These are phyloP conservation scores for Percina caprodes DNA, from an alignment of 2,113 vertebrate species.

Conservation along the genomic window DNA sequence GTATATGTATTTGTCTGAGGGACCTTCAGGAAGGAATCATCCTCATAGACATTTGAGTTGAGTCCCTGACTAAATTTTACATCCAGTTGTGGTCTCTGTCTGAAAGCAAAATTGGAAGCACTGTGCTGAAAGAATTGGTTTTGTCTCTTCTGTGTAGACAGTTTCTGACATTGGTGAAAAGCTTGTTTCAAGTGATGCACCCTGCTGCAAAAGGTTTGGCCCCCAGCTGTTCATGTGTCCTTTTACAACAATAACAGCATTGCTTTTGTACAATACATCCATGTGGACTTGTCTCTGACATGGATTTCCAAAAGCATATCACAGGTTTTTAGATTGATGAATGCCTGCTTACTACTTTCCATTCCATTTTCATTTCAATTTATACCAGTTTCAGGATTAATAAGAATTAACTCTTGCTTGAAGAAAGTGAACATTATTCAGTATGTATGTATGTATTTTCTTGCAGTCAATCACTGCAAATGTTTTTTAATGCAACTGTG, in stretches of 20 bases:
- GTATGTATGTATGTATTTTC: neutral
- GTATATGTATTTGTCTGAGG: slow-evolving; percentile 8
- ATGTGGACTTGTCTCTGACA: neutral
- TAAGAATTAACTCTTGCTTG: neutral
- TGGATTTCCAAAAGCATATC: neutral
- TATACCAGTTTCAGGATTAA: neutral
- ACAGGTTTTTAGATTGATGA: neutral
- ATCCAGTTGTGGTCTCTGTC: slow-evolving; percentile 10
- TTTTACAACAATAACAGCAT: slow-evolving; percentile 45
- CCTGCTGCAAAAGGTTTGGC: slow-evolving; percentile 30
- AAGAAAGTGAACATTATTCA: neutral
- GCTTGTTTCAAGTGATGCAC: slow-evolving; percentile 31
- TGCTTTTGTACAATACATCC: slow-evolving; percentile 7
- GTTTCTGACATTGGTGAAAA: slow-evolving; percentile 20
- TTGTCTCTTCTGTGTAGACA: slow-evolving; percentile 31
- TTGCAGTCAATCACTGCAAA: too few species aligned
- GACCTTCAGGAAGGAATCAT: slow-evolving; percentile 22
- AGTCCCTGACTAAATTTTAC: slow-evolving; percentile 26
- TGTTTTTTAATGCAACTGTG: too few species aligned
- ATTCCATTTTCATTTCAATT: neutral
- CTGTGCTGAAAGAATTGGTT: slow-evolving; percentile 42
- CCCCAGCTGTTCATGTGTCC: slow-evolving; percentile 42
- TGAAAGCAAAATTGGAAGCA: slow-evolving; percentile 24
- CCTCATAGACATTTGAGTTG: slow-evolving; percentile 16
- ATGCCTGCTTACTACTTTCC: neutral